Evolutionary conservation across 2,797 vertebrate genomes (phyloP).

Genomic region (Dromococcyx pavoninus): DNA sequence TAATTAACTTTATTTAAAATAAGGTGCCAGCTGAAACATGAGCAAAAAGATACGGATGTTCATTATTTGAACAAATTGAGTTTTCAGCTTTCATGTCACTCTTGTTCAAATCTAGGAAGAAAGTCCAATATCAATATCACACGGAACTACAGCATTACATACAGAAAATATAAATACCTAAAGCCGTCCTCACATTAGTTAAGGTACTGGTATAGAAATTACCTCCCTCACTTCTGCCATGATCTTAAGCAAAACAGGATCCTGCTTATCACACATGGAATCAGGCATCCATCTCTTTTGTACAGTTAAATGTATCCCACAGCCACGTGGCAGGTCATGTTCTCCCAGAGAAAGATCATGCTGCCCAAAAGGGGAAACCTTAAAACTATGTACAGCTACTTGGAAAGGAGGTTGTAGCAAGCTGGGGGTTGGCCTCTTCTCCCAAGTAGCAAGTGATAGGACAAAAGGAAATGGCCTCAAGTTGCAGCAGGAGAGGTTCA

Average conservation of each 20-base stretch:
- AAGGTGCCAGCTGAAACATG: background rate
- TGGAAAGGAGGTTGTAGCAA: too few species aligned
- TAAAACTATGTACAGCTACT: too few species aligned
- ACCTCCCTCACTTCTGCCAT: background rate
- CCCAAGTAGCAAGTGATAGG: too few species aligned
- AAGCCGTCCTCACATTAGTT: background rate
- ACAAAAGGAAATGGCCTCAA: too few species aligned
- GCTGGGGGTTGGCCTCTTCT: too few species aligned
- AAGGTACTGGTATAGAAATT: background rate
- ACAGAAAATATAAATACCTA: background rate
- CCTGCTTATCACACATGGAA: background rate
- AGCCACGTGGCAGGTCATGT: accelerated
- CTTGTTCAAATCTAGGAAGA: background rate
- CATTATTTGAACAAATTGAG: background rate
- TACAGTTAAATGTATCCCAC: background rate
- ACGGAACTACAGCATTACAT: background rate
- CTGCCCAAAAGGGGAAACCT: background rate
- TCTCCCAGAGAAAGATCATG: background rate
- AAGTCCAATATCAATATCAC: background rate
- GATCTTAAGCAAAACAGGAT: background rate
- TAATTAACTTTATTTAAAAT: background rate
- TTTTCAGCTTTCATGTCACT: background rate
- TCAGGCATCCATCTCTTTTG: background rate
- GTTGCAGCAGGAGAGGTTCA: too few species aligned
- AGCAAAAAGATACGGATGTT: background rate